These are phyloP conservation scores for Malacoraja senta DNA, from an alignment of 2,797 vertebrate species.

Conservation along the genomic window DNA sequence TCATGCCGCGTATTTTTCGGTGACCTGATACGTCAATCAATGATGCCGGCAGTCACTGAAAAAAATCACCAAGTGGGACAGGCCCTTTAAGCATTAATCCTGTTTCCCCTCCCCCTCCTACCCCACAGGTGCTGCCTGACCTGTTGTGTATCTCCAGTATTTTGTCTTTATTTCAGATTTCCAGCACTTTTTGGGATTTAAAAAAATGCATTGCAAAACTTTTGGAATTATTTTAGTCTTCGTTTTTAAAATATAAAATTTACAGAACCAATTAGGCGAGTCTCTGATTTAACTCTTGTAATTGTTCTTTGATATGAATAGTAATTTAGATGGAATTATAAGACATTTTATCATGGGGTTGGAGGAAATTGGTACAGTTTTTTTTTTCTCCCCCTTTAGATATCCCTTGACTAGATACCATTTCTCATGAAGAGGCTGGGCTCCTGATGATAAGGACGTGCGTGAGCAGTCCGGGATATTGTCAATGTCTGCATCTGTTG, in stretches of 20 bases:
- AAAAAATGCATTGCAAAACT: too few relatives aligned
- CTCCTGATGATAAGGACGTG: background rate
- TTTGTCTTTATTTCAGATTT: too few relatives aligned
- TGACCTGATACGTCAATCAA: too few relatives aligned
- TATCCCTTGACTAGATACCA: background rate
- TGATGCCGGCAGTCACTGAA: too few relatives aligned
- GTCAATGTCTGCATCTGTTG: background rate
- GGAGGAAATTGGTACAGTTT: constrained; percentile 3
- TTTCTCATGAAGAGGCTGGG: background rate
- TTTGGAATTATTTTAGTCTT: too few relatives aligned
- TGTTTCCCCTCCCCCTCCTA: too few relatives aligned
- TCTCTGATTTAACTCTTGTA: background rate
- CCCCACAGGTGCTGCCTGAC: too few relatives aligned
- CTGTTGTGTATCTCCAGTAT: too few relatives aligned
- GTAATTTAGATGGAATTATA: background rate
- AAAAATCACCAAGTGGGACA: too few relatives aligned
- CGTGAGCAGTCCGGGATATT: background rate
- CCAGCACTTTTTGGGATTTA: background rate
- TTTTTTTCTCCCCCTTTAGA: constrained; percentile 3
- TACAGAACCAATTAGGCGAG: background rate
- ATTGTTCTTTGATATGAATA: background rate
- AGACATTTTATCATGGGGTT: background rate
- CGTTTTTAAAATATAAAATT: background rate
- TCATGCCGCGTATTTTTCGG: too few relatives aligned
- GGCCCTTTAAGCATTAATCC: too few relatives aligned